Evolutionary conservation across 23 tunicate species (phyloP).

Genomic region (Corella eumyota): DNA sequence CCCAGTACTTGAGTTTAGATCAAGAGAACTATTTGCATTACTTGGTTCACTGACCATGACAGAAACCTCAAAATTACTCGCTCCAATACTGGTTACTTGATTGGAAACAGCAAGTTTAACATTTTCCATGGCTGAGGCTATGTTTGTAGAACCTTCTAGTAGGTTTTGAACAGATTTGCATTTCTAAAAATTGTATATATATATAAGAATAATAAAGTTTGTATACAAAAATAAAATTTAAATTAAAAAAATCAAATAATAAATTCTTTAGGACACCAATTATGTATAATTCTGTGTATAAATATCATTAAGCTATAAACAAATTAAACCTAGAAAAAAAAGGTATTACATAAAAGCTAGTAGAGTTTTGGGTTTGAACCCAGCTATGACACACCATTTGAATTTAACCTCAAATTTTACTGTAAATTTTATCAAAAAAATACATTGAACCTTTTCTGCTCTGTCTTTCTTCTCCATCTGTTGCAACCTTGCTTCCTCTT

Average conservation of each 20-base stretch:
- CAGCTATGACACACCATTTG: too few species aligned
- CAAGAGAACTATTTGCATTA: background rate
- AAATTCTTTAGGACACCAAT: background rate
- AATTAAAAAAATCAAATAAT: background rate
- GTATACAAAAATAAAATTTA: conserved; percentile 1
- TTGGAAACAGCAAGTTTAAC: conserved; percentile 8
- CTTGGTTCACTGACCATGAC: conserved; percentile 10
- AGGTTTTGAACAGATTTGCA: background rate
- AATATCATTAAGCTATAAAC: background rate
- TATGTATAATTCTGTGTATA: background rate
- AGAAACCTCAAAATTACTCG: conserved; percentile 10
- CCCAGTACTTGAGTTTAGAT: conserved; percentile 11
- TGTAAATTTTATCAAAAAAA: too few species aligned
- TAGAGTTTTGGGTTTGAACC: too few species aligned
- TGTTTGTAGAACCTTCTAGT: conserved; percentile 3
- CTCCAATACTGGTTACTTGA: conserved; percentile 9
- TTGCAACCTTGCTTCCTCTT: conserved; percentile 7
- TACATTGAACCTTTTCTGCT: background rate
- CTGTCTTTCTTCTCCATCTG: conserved; percentile 3
- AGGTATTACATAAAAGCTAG: too few species aligned
- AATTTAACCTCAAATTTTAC: too few species aligned
- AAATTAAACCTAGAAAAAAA: too few species aligned
- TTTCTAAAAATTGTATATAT: too few species aligned
- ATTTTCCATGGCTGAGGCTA: conserved; percentile 6
- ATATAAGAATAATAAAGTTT: too few species aligned